A percentile compares a stretch with the other conserved stretches of the same genome.
phyloP scores from a whole-genome alignment of 2,888 invertebrate genomes.

The Holacanthella duospinosa region DNA sequence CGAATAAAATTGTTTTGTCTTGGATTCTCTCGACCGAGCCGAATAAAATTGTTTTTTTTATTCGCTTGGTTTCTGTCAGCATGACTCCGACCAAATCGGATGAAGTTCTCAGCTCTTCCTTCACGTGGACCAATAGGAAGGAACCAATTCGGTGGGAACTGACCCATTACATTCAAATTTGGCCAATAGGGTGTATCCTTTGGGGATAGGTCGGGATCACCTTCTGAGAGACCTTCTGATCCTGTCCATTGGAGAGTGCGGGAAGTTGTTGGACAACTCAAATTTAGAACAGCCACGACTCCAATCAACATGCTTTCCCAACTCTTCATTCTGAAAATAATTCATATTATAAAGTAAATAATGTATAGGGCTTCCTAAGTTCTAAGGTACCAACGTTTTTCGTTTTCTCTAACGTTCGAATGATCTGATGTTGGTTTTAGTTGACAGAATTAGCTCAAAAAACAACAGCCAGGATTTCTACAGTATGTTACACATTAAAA shows the following conservation, averaged over 20 bases:
- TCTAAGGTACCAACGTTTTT: too few relatives aligned
- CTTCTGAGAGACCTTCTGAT: not conserved
- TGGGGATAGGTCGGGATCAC: not conserved
- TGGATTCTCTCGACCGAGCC: slow-evolving; percentile 36
- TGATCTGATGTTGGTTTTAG: too few relatives aligned
- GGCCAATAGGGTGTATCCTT: not conserved
- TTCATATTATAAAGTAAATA: too few relatives aligned
- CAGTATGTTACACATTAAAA: too few relatives aligned
- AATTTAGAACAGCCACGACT: not conserved
- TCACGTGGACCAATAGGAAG: slow-evolving; percentile 14
- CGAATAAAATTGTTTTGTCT: slow-evolving; percentile 36
- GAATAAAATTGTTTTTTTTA: slow-evolving; percentile 37
- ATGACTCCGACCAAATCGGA: slow-evolving; percentile 30
- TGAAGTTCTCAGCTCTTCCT: slow-evolving; percentile 34
- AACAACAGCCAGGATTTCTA: too few relatives aligned
- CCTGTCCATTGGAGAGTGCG: not conserved
- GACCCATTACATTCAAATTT: not conserved
- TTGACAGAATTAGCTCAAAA: too few relatives aligned
- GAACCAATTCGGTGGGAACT: not conserved
- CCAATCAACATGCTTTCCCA: not conserved
- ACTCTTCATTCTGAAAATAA: not conserved
- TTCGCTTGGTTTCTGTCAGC: slow-evolving; percentile 12
- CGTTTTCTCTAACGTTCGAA: too few relatives aligned
- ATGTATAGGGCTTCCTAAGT: too few relatives aligned
- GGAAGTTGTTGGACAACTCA: not conserved